phyloP scores from a whole-genome alignment of 2,797 vertebrate species.

The Pangasius mekongensis region DNA sequence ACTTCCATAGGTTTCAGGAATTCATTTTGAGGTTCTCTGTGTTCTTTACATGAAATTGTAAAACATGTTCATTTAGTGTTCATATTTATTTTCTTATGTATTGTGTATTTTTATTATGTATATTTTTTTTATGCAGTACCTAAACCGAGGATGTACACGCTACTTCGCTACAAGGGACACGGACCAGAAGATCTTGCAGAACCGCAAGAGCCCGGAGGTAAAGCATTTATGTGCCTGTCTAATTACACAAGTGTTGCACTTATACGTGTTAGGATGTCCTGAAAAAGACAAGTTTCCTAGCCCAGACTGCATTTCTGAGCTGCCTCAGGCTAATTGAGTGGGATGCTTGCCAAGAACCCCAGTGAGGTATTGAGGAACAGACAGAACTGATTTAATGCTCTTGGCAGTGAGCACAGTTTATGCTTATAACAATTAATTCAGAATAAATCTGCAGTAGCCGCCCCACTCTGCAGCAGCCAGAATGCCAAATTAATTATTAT shows the following conservation, averaged over 20 bases:
- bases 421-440: conserved; percentile 20
- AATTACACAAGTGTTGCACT: background rate
- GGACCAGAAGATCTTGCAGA: conserved; percentile 90
- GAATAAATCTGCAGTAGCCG: conserved; percentile 49
- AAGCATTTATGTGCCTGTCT: conserved; percentile 11
- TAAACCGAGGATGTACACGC: conserved; percentile 94
- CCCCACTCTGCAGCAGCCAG: conserved; percentile 14
- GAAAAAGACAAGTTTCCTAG: background rate
- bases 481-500: conserved; percentile 58
- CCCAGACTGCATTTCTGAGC: background rate
- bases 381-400: conserved; percentile 13
- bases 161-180: conserved; percentile 94
- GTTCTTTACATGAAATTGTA: background rate
- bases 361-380: conserved; percentile 22
- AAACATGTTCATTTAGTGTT: background rate
- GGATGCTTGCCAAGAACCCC: conserved; percentile 19
- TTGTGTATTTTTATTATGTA: background rate
- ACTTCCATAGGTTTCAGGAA: background rate
- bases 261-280: background rate
- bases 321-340: conserved; percentile 19
- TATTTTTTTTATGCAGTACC: conserved; percentile 76
- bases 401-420: background rate
- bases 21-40: background rate
- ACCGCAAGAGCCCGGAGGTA: conserved; percentile 97
- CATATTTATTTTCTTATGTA: background rate